These are phyloP conservation scores for Phymanthus crucifer DNA, from an alignment of 92 coral and sea anemone genomes.

Conservation along the genomic window DNA sequence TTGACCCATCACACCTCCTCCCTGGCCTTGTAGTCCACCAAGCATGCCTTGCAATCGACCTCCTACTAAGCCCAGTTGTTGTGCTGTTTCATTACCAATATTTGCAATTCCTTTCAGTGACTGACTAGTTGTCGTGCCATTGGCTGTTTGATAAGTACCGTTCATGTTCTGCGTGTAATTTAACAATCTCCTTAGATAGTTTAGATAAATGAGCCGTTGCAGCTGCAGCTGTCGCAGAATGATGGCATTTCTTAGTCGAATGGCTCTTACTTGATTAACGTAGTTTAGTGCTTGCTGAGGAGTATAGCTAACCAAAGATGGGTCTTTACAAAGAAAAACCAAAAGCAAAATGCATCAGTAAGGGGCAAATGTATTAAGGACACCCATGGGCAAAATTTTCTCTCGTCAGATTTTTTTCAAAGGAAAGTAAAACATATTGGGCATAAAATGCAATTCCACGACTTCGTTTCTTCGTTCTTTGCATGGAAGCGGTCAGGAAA, in stretches of 20 bases:
- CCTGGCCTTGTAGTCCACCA: constrained; percentile 62
- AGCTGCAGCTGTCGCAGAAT: constrained; percentile 35
- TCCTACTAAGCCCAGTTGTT: too few species aligned
- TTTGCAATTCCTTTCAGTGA: not conserved
- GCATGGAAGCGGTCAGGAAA: too few species aligned
- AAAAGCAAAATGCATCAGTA: too few species aligned
- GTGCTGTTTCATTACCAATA: constrained; percentile 11
- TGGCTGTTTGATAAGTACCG: constrained; percentile 19
- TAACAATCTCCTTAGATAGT: constrained; percentile 5
- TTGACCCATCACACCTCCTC: constrained; percentile 62
- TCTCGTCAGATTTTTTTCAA: too few species aligned
- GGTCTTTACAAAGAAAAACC: constrained; percentile 49
- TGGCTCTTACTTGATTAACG: constrained; percentile 43
- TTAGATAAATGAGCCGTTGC: not conserved
- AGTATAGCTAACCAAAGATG: constrained; percentile 55
- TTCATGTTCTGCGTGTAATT: constrained; percentile 14
- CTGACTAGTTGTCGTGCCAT: constrained; percentile 25
- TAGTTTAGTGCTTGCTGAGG: constrained; percentile 57
- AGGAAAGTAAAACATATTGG: too few species aligned
- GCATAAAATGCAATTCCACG: too few species aligned
- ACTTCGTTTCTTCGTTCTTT: too few species aligned
- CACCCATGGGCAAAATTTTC: too few species aligned
- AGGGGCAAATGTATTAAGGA: too few species aligned
- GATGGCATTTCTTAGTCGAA: constrained; percentile 17
- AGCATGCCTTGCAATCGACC: constrained; percentile 36